Evolutionary conservation across 2,113 vertebrate genomes (phyloP).

Genomic region (Pygoscelis antarcticus): DNA sequence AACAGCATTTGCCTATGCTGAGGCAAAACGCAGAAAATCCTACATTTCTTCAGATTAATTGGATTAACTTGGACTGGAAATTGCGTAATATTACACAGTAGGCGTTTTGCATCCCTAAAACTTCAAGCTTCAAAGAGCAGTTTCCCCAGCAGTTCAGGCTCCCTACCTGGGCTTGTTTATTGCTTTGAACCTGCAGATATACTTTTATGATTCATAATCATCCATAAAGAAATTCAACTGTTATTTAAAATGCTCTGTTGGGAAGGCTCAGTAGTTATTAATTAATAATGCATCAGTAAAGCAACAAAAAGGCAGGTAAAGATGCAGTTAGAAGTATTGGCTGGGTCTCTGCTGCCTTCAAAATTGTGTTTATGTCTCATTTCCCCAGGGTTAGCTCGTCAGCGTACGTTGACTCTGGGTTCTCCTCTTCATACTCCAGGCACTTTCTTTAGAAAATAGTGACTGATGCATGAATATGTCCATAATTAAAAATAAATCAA

Average conservation of each 20-base stretch:
- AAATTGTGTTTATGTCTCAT: neutral
- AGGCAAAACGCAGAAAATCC: neutral
- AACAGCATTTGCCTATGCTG: neutral
- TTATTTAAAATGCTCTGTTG: constrained; percentile 67
- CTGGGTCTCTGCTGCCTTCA: constrained; percentile 19
- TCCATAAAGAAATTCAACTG: constrained; percentile 55
- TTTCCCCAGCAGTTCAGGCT: constrained; percentile 33
- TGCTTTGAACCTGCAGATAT: constrained; percentile 38
- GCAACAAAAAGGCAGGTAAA: constrained; percentile 34
- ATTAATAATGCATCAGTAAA: constrained; percentile 71
- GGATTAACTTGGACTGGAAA: constrained; percentile 2
- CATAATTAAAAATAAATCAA: neutral
- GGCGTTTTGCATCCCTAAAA: neutral
- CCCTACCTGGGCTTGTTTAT: constrained; percentile 34
- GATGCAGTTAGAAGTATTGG: neutral
- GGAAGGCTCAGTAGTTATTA: constrained; percentile 56
- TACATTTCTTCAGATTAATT: constrained; percentile 19
- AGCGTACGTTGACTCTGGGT: neutral
- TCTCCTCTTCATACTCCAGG: neutral
- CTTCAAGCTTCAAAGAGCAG: constrained; percentile 43
- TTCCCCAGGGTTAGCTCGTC: neutral
- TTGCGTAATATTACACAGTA: neutral
- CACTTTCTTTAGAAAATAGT: neutral
- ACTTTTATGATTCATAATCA: constrained; percentile 18
- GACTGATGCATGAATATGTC: neutral